A percentile compares a stretch with the other conserved stretches of the same genome.
These are phyloP conservation scores for Arctopsyche grandis DNA, from an alignment of 1,140 invertebrate species.

Conservation along the genomic window DNA sequence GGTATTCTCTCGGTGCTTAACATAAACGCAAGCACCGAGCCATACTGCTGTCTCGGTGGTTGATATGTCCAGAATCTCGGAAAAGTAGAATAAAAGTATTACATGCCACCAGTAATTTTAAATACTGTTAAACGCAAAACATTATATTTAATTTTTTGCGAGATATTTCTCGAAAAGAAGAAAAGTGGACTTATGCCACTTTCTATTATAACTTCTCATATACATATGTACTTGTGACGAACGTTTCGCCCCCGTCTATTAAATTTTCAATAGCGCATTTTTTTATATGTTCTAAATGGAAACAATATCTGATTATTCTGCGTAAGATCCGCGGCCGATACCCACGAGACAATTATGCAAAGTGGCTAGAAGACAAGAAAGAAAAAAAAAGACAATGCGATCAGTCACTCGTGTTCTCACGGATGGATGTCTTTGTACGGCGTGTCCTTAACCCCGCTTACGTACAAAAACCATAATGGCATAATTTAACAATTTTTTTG, in stretches of 20 bases:
- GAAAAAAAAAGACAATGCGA: conserved; percentile 30
- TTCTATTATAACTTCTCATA: no score
- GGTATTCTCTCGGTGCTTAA: no score
- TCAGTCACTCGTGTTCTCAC: conserved; percentile 29
- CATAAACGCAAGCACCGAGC: no score
- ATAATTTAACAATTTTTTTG: conserved; percentile 36
- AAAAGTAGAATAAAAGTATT: no score
- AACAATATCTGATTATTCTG: conserved; percentile 43
- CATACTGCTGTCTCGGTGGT: no score
- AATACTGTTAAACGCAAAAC: no score
- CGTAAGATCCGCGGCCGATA: conserved; percentile 22
- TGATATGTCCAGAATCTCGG: no score
- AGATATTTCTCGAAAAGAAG: no score
- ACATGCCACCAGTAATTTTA: no score
- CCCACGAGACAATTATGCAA: conserved; percentile 43
- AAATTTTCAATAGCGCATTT: conserved; percentile 17
- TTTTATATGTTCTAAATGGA: conserved; percentile 27
- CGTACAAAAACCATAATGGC: conserved; percentile 28
- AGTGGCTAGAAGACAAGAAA: conserved; percentile 24
- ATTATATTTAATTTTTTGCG: no score
- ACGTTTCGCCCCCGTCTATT: background rate
- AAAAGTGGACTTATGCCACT: no score
- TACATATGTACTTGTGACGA: no score
- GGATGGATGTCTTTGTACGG: conserved; percentile 36
- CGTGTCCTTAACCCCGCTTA: conserved; percentile 38